A percentile compares a stretch with the other conserved stretches of the same genome.
phyloP scores from a whole-genome alignment of 1,140 invertebrate genomes.

The Galendromus occidentalis region DNA sequence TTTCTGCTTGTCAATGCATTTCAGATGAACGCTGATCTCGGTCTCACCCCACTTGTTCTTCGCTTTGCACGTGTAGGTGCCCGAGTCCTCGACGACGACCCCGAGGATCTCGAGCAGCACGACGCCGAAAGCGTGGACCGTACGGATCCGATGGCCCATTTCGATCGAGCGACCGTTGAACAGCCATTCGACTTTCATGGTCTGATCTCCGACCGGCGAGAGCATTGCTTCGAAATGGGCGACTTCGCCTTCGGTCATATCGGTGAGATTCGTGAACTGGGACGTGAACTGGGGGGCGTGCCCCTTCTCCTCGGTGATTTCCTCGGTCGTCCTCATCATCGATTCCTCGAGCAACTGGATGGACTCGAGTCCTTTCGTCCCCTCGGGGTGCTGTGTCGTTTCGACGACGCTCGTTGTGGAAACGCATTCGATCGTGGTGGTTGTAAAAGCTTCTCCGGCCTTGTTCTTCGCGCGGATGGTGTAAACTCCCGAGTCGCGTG shows the following conservation, averaged over 20 bases:
- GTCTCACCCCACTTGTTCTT: constrained; percentile 61
- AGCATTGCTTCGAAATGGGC: constrained; percentile 84
- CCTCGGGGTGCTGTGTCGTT: constrained; percentile 74
- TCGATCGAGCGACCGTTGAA: constrained; percentile 71
- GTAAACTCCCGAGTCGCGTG: constrained; percentile 50
- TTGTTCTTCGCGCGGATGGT: constrained; percentile 18
- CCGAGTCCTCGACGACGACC: constrained; percentile 54
- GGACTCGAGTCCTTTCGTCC: constrained; percentile 65
- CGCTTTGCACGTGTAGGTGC: constrained; percentile 49
- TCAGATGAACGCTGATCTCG: constrained; percentile 58
- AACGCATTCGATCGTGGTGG: constrained; percentile 58
- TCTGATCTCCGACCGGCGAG: constrained; percentile 77
- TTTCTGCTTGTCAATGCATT: constrained; percentile 59
- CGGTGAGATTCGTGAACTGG: constrained; percentile 54
- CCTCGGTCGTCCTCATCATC: constrained; percentile 42
- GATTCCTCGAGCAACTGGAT: constrained; percentile 77
- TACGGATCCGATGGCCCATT: constrained; percentile 55
- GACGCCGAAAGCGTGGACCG: constrained; percentile 82
- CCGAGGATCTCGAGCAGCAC: constrained; percentile 81
- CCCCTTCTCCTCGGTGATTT: constrained; percentile 41
- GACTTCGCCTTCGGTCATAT: constrained; percentile 67
- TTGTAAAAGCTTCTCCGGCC: constrained; percentile 66
- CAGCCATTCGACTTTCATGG: constrained; percentile 94
- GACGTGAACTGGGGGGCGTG: constrained; percentile 69
- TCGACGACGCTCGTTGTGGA: constrained; percentile 59